Evolutionary conservation across 2,797 vertebrate genomes (phyloP), one percentile per base, ranked within the genome.

Genomic region (Aotus griseimembra): DNA sequence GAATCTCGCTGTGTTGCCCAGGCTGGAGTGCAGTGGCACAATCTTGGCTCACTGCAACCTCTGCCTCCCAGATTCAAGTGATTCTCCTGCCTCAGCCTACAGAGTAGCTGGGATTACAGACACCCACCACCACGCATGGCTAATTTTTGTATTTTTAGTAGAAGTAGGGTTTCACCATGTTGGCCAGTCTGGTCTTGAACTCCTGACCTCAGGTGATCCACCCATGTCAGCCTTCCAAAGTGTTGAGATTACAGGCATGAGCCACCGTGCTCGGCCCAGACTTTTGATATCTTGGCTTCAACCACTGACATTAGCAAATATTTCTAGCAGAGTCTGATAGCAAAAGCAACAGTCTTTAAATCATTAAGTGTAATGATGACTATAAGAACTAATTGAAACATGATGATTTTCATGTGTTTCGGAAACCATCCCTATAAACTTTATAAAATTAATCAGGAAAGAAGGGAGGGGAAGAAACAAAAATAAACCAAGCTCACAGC

Each of bases 291-390:
- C 77, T 79, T 89, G 80, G 33, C 58, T 90, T 82, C 82, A 17
- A 46, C 70, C 58, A 92, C 67, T 67, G 48, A 30, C 30, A 4
- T 79, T 90, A 33, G 67, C 39, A 89, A 61, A 90, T 75, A 84
- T 72, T 97, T 75, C 55, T 41, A 64, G 15, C 36, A 76, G n/a
- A 85, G 22, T 77, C 39, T 92, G 22, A 72, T 33, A 95, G 22
- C 19, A 75, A 48, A 76, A 95, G n/a, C 28, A 67, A 55, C 30
- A 92, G 61, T 87, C 46, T 93, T 94, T 93, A 75, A 73, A 36
- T 92, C 83, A 44, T 70, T 64, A 95, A 79, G 19, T 67, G 50
- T 64, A 87, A 84, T 55, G 39, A 85, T 72, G 70, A 77, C 44
- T 72, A 7, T 76, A 88, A 77, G 58, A 81, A 41, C 46, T 4